Conservation (phyloP, 2,888 invertebrate species). For the Caenorhabditis sp. region DNA sequence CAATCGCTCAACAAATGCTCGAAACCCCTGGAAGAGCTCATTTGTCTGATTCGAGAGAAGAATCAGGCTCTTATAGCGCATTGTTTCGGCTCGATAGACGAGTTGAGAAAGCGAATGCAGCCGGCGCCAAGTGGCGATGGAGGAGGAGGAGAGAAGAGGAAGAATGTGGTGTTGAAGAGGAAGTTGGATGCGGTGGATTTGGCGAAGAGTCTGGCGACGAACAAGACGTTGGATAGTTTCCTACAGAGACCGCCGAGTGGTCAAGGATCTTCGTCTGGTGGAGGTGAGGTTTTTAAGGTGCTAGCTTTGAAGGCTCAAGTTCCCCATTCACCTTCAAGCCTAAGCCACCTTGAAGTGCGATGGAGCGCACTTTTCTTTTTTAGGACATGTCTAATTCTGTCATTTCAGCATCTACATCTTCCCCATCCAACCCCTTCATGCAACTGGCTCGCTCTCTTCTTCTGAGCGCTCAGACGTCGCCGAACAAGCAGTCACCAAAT, state of each 20-base stretch:
- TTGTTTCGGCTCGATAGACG: constrained; percentile 25
- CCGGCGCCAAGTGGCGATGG: background rate
- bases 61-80: constrained; percentile 16
- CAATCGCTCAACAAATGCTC: constrained; percentile 18
- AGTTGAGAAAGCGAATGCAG: constrained; percentile 2
- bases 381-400: no score
- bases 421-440: background rate
- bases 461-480: background rate
- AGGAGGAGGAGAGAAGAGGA: constrained; percentile 7
- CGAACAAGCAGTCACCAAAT: background rate
- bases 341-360: no score
- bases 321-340: no score
- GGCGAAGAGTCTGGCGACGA: background rate
- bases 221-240: background rate
- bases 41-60: constrained; percentile 27
- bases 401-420: background rate
- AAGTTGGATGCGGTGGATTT: constrained; percentile 8
- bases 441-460: background rate
- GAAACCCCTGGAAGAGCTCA: constrained; percentile 32
- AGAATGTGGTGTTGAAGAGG: constrained; percentile 18
- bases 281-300: no score
- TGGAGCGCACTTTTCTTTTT: no score
- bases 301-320: no score
- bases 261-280: background rate
- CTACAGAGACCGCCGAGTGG: background rate